These are phyloP conservation scores for Cyphomyrmex costatus DNA, from an alignment of 1,140 invertebrate genomes.

Conservation along the genomic window DNA sequence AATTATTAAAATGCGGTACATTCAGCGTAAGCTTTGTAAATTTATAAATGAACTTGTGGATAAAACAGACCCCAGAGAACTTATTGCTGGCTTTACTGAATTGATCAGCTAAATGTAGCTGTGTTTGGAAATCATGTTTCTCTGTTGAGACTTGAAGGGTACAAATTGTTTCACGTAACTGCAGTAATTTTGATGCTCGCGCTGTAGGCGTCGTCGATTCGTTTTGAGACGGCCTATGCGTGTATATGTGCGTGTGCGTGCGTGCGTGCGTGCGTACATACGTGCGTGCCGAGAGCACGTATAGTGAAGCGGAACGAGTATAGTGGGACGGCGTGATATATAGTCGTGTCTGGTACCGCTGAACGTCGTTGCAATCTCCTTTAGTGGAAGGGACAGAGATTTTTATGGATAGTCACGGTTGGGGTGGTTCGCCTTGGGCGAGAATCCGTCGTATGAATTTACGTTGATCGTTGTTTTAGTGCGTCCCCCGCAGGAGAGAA, in stretches of 20 bases:
- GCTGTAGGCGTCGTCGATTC: slow-evolving; percentile 51
- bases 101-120: neutral
- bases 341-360: slow-evolving; percentile 66
- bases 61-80: neutral
- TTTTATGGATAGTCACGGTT: slow-evolving; percentile 66
- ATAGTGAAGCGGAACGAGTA: slow-evolving; percentile 59
- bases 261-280: slow-evolving; percentile 50
- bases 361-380: slow-evolving; percentile 72
- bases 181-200: slow-evolving; percentile 36
- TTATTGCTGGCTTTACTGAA: neutral
- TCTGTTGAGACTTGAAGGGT: slow-evolving; percentile 2
- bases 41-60: neutral
- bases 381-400: slow-evolving; percentile 65
- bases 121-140: slow-evolving; percentile 15
- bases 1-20: neutral
- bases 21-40: neutral
- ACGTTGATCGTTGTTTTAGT: slow-evolving; percentile 68
- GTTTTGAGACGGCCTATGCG: slow-evolving; percentile 59
- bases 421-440: slow-evolving; percentile 60
- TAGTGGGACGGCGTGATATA: slow-evolving; percentile 66
- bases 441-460: slow-evolving; percentile 69
- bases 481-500: neutral
- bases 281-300: slow-evolving; percentile 54
- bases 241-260: slow-evolving; percentile 49
- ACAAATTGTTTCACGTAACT: slow-evolving; percentile 48